A percentile compares a stretch with the other conserved stretches of the same genome.
Evolutionary conservation across 2,113 vertebrate genomes (phyloP).

Genomic region (Syngnathoides biaculeatus): DNA sequence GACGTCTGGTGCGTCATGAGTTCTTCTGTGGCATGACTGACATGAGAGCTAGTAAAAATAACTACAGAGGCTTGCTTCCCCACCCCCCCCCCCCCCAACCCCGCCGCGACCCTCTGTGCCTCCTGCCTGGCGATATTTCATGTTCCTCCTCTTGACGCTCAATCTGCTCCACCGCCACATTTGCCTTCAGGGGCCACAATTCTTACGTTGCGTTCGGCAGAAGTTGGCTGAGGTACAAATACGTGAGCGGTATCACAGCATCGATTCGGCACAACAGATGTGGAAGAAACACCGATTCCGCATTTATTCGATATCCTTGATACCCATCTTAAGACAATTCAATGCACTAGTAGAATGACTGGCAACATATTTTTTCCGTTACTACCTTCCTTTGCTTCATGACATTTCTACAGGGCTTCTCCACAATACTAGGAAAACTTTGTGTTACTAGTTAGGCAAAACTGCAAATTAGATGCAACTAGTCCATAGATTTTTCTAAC

Average conservation of each 20-base stretch:
- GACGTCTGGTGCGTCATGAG: slow-evolving; percentile 29
- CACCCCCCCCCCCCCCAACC: too few species aligned
- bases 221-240: slow-evolving; percentile 50
- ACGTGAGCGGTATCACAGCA: slow-evolving; percentile 30
- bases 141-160: slow-evolving; percentile 6
- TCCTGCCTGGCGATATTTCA: slow-evolving; percentile 11
- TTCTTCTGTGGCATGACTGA: slow-evolving; percentile 36
- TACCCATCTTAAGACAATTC: background rate
- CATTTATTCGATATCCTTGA: background rate
- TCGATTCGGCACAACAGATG: slow-evolving; percentile 35
- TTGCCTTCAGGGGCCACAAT: slow-evolving; percentile 15
- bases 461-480: too few species aligned
- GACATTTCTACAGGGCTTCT: too few species aligned
- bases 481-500: too few species aligned
- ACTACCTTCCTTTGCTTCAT: too few species aligned
- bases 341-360: background rate
- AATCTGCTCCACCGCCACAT: slow-evolving; percentile 15
- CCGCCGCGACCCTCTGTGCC: background rate
- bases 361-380: too few species aligned
- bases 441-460: too few species aligned
- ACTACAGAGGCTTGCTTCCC: slow-evolving; percentile 16
- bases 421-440: too few species aligned
- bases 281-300: background rate
- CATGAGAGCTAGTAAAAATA: slow-evolving; percentile 42
- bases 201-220: slow-evolving; percentile 34